Conservation (phyloP, 2,113 vertebrate genomes). For the Phylloscopus trochilus region DNA sequence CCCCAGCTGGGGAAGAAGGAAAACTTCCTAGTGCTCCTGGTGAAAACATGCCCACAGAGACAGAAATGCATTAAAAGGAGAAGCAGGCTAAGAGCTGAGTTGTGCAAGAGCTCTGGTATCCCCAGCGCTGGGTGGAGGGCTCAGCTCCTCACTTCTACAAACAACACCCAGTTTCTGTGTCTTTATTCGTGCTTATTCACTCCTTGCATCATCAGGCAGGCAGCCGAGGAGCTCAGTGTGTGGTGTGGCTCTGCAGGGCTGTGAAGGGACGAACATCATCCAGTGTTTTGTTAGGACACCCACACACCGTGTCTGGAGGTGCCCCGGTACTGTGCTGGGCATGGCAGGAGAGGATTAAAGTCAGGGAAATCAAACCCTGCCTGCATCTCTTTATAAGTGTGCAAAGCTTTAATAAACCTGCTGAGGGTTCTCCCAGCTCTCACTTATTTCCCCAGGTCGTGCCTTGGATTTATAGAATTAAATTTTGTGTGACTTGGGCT, state of each 20-base stretch:
- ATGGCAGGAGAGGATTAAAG: not conserved
- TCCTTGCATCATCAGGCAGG: conserved; percentile 22
- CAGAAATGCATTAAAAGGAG: not conserved
- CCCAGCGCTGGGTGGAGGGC: conserved; percentile 21
- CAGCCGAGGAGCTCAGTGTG: not conserved
- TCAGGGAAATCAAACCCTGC: not conserved
- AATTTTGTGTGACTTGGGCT: not conserved
- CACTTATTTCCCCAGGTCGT: not conserved
- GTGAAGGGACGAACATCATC: not conserved
- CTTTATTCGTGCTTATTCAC: conserved; percentile 53
- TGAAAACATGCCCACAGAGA: conserved; percentile 68
- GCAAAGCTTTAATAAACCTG: not conserved
- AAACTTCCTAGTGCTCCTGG: conserved; percentile 58
- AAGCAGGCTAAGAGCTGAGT: not conserved
- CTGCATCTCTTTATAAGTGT: not conserved
- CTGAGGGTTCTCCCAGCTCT: not conserved
- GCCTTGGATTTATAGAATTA: not conserved
- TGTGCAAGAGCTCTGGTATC: conserved; percentile 45
- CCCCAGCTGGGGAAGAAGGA: conserved; percentile 73
- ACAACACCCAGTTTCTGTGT: conserved; percentile 50
- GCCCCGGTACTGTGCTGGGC: not conserved
- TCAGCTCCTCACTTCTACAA: conserved; percentile 8
- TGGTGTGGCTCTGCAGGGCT: not conserved
- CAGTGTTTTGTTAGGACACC: not conserved
- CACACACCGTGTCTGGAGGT: not conserved